These are phyloP conservation scores for Chrysolina oricalcia DNA, from an alignment of 2,888 invertebrate species.

Conservation along the genomic window DNA sequence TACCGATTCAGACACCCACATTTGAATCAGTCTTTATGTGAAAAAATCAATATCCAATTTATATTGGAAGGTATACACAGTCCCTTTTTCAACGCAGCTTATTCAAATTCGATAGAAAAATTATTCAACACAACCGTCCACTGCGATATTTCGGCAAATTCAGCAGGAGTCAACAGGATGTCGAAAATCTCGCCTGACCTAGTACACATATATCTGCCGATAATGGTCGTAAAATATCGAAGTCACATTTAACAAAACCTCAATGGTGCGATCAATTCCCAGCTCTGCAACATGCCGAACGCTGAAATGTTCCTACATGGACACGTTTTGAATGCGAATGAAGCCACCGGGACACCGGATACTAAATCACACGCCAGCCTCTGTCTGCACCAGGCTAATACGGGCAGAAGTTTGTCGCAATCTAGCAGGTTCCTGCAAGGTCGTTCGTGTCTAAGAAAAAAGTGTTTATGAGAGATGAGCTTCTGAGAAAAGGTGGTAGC, in stretches of 20 bases:
- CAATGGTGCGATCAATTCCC: slow-evolving; percentile 55
- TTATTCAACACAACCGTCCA: background rate
- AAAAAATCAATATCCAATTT: background rate
- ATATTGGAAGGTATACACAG: background rate
- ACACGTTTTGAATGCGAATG: slow-evolving; percentile 31
- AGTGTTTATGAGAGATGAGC: slow-evolving; percentile 1
- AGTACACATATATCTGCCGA: slow-evolving; percentile 45
- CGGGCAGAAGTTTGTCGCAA: slow-evolving; percentile 30
- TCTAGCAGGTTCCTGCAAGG: slow-evolving; percentile 18
- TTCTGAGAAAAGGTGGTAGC: background rate
- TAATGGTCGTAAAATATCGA: slow-evolving; percentile 57
- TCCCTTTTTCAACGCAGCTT: background rate
- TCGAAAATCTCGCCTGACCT: slow-evolving; percentile 38
- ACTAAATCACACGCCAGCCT: slow-evolving; percentile 37
- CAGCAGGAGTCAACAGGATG: slow-evolving; percentile 40
- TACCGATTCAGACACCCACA: too few species aligned
- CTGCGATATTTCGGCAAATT: background rate
- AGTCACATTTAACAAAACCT: slow-evolving; percentile 58
- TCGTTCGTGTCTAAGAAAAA: background rate
- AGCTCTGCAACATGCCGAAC: slow-evolving; percentile 49
- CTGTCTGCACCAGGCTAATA: slow-evolving; percentile 28
- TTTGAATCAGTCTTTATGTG: too few species aligned
- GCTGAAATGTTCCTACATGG: slow-evolving; percentile 19
- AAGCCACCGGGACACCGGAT: slow-evolving; percentile 19
- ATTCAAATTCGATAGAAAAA: slow-evolving; percentile 14